Percentiles rank a stretch among this genome's conserved stretches.
phyloP scores from a whole-genome alignment of 2,888 invertebrate species.

The Eristalinus aeneus region DNA sequence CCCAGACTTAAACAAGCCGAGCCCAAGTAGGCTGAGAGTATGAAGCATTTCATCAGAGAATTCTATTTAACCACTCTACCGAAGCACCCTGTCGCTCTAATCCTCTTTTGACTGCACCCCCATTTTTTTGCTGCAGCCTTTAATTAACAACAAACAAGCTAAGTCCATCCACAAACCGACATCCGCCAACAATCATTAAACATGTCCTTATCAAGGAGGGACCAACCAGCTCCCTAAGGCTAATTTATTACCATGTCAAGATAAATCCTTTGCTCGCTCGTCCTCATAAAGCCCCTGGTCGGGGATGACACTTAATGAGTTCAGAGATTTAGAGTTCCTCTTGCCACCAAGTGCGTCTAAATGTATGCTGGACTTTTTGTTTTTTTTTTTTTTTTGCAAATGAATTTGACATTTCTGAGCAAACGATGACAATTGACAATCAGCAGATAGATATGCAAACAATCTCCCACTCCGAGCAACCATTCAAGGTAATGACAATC shows the following conservation, averaged over 20 bases:
- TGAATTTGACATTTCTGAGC: constrained; percentile 7
- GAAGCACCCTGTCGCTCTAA: not conserved
- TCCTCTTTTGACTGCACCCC: not conserved
- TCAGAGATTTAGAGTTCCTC: constrained; percentile 1
- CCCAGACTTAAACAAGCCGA: too few relatives aligned
- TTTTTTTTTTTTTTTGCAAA: not conserved
- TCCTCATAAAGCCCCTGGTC: not conserved
- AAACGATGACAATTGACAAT: constrained; percentile 4
- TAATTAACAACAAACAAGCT: constrained; percentile 12
- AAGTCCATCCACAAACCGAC: not conserved
- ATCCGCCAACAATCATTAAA: not conserved
- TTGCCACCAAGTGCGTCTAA: not conserved
- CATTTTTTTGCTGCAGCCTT: not conserved
- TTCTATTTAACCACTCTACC: not conserved
- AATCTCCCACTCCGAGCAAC: not conserved
- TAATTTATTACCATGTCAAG: constrained; percentile 6
- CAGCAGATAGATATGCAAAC: constrained; percentile 23
- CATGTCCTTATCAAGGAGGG: constrained; percentile 6
- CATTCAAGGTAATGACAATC: not conserved
- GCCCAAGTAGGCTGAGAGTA: not conserved
- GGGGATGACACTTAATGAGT: not conserved
- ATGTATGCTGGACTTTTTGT: not conserved
- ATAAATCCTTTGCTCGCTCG: not conserved
- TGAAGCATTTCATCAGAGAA: too few relatives aligned
- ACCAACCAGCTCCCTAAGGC: not conserved